Percentiles rank a stretch among this genome's conserved stretches.
Conservation (phyloP, 2,797 vertebrate species). For the Sebastes matsubarae region DNA sequence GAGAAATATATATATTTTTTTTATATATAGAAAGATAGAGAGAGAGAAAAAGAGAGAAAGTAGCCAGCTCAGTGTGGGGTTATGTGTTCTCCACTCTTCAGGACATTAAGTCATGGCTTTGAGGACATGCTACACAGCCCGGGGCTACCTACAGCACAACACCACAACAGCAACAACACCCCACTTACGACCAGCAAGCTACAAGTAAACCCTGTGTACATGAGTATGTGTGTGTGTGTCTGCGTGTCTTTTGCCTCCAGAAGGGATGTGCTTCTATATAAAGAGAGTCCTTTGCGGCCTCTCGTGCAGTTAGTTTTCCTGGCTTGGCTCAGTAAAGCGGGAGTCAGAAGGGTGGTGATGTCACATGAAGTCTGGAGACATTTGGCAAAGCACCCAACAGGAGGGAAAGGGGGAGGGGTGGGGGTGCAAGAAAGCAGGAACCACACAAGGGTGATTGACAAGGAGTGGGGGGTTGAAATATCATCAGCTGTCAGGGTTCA, state of each 20-base stretch:
- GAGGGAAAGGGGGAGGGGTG: background rate
- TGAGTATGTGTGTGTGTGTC: constrained; percentile 58
- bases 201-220: constrained; percentile 81
- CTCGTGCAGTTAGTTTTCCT: constrained; percentile 74
- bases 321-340: constrained; percentile 84
- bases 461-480: constrained; percentile 31
- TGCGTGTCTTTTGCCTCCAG: constrained; percentile 70
- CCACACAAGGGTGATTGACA: constrained; percentile 57
- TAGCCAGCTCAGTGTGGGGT: constrained; percentile 69
- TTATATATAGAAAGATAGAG: constrained; percentile 16
- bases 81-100: constrained; percentile 68
- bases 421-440: constrained; percentile 67
- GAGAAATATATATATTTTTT: constrained; percentile 51
- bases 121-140: constrained; percentile 84
- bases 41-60: constrained; percentile 41
- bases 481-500: constrained; percentile 96
- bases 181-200: constrained; percentile 79
- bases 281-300: constrained; percentile 62
- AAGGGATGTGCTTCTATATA: constrained; percentile 76
- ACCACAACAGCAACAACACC: constrained; percentile 77
- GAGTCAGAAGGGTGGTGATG: constrained; percentile 76
- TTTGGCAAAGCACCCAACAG: constrained; percentile 84
- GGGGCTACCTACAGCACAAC: constrained; percentile 77
- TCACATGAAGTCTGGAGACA: constrained; percentile 77
- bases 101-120: constrained; percentile 83